Conservation (phyloP, 2,888 invertebrate genomes). For the Psylliodes chrysocephalus region DNA sequence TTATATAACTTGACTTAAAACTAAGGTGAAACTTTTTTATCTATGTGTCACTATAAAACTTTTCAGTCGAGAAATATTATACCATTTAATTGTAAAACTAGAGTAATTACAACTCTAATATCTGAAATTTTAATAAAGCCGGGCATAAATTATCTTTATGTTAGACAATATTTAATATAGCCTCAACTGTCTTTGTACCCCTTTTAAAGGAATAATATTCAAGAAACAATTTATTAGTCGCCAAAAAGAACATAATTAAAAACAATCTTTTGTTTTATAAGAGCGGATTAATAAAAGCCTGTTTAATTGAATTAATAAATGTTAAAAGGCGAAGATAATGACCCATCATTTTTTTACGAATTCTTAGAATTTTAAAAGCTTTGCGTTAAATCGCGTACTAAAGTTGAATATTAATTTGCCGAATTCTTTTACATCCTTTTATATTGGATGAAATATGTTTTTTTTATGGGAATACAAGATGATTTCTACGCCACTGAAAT, state of each 20-base stretch:
- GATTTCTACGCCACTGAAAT: no score
- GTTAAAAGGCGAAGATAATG: not conserved
- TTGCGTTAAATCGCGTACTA: not conserved
- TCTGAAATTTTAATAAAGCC: not conserved
- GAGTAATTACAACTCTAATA: no score
- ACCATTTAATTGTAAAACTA: no score
- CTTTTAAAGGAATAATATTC: not conserved
- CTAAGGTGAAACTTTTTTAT: no score
- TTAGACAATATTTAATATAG: constrained; percentile 1
- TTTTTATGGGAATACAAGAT: no score
- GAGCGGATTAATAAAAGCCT: not conserved
- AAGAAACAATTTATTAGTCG: constrained; percentile 2
- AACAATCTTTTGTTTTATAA: constrained; percentile 2
- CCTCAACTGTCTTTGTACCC: not conserved
- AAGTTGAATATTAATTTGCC: no score
- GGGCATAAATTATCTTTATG: not conserved
- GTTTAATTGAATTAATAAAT: constrained; percentile 12
- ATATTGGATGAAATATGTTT: no score
- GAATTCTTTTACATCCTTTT: no score
- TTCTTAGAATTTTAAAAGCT: not conserved
- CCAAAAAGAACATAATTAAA: not conserved
- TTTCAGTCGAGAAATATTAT: no score
- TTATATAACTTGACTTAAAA: no score
- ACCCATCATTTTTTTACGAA: not conserved
- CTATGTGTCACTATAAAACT: no score